Evolutionary conservation across 1,140 invertebrate genomes (phyloP), one percentile per base, ranked within the genome.

Genomic region (Bombus huntii): DNA sequence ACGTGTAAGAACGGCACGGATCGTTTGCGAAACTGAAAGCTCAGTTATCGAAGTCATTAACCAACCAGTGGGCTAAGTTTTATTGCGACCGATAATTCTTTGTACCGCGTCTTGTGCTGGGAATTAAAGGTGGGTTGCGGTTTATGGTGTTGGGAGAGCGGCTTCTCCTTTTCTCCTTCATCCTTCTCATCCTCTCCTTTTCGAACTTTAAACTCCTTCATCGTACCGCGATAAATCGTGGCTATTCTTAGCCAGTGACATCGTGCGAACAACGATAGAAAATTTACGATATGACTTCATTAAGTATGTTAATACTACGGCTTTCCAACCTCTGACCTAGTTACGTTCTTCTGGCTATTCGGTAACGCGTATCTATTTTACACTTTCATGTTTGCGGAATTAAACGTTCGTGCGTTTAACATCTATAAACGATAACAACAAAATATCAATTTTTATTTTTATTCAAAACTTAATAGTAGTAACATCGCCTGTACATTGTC

Each of bases 11-110:
- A 37, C 39, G 47, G 15, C n/a, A n/a, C n/a, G 18, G 39, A 53
- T 87, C 68, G 44, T 87, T 79, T 47, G 81, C 47, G 66, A 42
- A 88, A 57, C 74, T 68, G 68, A 31, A 62, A 82, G 53, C 59
- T 31, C 73, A 82, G 74, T 86, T 88, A 88, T 86, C 74, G 75
- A 86, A 89, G 70, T 88, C 79, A 82, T 88, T 86, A 88, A 88
- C 65, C 71, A 86, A 76, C 42, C 53, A 25, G 42, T 13, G 44
- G 66, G 53, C 42, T 70, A 88, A 88, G 65, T 88, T 89, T 88
- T 86, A 89, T 88, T 82, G 78, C 87, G 74, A 28, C 37, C 70
- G 75, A 86, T 89, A 86, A 82, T 88, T 89, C 73, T 88, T 89
- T 81, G 71, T 72, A 73, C 57, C 72, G 81, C 68, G 47, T 72